Conservation (phyloP, 2,113 vertebrate species). For the Trogon surrucura region DNA sequence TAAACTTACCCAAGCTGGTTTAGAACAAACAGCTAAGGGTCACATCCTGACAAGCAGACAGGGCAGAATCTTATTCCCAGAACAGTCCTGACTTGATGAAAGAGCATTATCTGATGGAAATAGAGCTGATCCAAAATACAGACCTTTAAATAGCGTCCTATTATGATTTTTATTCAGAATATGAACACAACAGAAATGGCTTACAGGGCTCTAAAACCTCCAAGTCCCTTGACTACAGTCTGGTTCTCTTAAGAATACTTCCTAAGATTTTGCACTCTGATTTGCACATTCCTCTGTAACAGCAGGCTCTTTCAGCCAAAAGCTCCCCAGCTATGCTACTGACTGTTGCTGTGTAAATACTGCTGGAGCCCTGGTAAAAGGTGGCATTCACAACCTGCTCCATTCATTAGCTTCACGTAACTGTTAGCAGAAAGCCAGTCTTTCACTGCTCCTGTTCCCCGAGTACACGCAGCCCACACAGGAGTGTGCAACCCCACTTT, state of each 20-base stretch:
- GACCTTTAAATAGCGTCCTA: not conserved
- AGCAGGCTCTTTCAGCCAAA: conserved; percentile 83
- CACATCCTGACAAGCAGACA: not conserved
- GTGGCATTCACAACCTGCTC: conserved; percentile 67
- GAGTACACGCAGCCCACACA: not conserved
- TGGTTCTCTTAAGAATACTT: not conserved
- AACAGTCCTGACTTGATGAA: not conserved
- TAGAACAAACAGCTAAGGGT: not conserved
- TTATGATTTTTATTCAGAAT: not conserved
- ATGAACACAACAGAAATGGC: not conserved
- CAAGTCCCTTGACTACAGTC: not conserved
- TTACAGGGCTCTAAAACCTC: not conserved
- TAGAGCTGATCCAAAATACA: not conserved
- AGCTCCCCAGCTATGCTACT: conserved; percentile 56
- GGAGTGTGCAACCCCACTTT: not conserved
- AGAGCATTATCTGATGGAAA: not conserved
- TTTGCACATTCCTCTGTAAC: conserved; percentile 79
- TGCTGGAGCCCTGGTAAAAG: conserved; percentile 66
- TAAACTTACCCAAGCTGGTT: not conserved
- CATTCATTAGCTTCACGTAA: conserved; percentile 11
- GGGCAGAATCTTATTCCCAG: not conserved
- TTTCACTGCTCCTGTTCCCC: not conserved
- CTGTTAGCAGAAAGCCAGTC: conserved; percentile 7
- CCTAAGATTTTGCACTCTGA: conserved; percentile 47
- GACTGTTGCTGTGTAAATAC: conserved; percentile 83